Conservation (phyloP, 2,113 vertebrate species). For the Nothocercus nigrocapillus region DNA sequence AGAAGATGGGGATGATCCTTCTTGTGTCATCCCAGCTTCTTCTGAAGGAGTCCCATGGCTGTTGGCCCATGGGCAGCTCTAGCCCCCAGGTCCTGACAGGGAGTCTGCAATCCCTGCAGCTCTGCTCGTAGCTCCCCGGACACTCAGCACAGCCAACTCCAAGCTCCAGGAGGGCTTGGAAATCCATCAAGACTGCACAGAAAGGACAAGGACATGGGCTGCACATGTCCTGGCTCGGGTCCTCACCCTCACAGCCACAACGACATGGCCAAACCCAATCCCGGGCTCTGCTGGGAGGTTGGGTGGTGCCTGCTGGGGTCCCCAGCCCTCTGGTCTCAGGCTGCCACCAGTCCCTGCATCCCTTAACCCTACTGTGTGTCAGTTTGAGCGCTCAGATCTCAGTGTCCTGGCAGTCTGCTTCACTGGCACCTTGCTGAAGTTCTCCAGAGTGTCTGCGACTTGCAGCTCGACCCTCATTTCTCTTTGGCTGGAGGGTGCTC, state of each 20-base stretch:
- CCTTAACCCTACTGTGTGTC: background rate
- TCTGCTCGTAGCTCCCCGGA: too few relatives aligned
- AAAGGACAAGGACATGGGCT: too few relatives aligned
- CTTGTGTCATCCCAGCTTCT: background rate
- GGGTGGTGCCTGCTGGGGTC: background rate
- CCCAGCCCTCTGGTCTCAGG: background rate
- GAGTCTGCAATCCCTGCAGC: too few relatives aligned
- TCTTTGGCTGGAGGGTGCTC: rapidly evolving
- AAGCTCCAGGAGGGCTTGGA: background rate
- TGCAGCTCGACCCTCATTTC: rapidly evolving
- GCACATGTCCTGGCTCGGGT: background rate
- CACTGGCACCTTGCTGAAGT: background rate
- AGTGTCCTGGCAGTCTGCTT: background rate
- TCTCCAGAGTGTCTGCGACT: background rate
- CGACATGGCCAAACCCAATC: background rate
- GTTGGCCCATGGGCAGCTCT: background rate
- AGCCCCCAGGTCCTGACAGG: background rate
- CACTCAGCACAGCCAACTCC: too few relatives aligned
- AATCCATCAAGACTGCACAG: background rate
- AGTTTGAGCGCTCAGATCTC: background rate
- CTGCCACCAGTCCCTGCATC: background rate
- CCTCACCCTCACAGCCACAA: background rate
- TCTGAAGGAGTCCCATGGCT: background rate
- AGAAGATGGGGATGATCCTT: background rate
- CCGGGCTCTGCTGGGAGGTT: background rate